Percentiles rank a stretch among this genome's conserved stretches.
phyloP scores from a whole-genome alignment of 2,888 invertebrate genomes.

The Noctua fimbriata region DNA sequence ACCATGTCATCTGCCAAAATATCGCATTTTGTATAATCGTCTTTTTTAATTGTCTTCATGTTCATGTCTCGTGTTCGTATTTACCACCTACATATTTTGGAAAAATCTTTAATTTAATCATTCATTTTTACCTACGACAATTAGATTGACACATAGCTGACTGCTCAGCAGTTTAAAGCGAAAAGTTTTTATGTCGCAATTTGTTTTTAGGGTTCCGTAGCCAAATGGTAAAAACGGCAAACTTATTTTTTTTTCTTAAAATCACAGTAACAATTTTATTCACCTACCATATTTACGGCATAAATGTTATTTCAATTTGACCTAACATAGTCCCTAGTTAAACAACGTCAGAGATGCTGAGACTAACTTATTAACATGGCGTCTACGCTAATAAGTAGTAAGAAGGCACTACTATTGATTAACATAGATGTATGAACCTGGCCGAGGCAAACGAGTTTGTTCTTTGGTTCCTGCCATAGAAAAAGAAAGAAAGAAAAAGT shows the following conservation, averaged over 20 bases:
- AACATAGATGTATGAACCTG: background rate
- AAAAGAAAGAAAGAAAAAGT: no score
- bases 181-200: background rate
- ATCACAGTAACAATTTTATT: background rate
- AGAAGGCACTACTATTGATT: background rate
- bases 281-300: background rate
- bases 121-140: background rate
- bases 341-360: constrained; percentile 3
- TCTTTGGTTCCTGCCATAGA: background rate
- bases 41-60: background rate
- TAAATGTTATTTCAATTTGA: background rate
- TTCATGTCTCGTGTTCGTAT: background rate
- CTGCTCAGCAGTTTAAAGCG: background rate
- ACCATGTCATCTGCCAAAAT: constrained; percentile 18
- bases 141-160: background rate
- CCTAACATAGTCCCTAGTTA: background rate
- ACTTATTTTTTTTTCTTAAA: background rate
- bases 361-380: constrained; percentile 27
- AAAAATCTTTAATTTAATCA: background rate
- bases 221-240: background rate
- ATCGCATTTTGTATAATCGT: background rate
- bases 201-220: background rate
- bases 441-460: background rate
- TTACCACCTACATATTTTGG: background rate
- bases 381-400: constrained; percentile 7